Evolutionary conservation across 2,113 vertebrate genomes (phyloP), one percentile per base, ranked within the genome.

Genomic region (Poecilia latipinna): DNA sequence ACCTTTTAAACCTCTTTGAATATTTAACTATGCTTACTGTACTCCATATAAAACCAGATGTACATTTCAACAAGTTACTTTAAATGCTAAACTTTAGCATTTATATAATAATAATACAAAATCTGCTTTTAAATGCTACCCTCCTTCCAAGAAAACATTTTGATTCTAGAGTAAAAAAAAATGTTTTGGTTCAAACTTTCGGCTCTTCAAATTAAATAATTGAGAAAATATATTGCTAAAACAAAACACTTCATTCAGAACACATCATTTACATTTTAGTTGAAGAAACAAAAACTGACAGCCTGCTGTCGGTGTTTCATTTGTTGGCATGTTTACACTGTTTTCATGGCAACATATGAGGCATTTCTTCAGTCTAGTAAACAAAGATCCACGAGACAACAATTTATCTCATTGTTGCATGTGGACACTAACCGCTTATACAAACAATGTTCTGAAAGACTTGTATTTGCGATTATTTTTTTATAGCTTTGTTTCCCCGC

Each of bases 291-390:
- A n/a, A 57, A 57, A n/a, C 22, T 24, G 51, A n/a, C 5, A n/a
- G 51, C 17, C 44, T 48, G 51, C n/a, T 57, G 51, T 11, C 24
- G 1, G 24, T n/a, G 10, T n/a, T 24, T 57, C 24, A 57, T 22
- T 57, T 57, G 24, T 57, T 74, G 78, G 57, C 62, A 72, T 86
- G 83, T 82, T 83, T 77, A 79, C 64, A 72, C 22, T 19, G 44
- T 39, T 78, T 33, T 80, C 68, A 60, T 4, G 0, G 78, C 11
- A 28, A 76, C 35, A 1, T 8, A 31, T 6, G 6, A 67, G 61
- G 24, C 44, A 62, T 31, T 62, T 61, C 35, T 62, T 74, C 48
- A 42, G 0, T 22, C 26, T 51, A 54, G 61, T 84, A 86, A 87
- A 79, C 72, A 78, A 42, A n/a, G 17, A 37, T 63, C 31, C 39